phyloP scores from a whole-genome alignment of 2,888 invertebrate genomes.

The Nesidiocoris tenuis region DNA sequence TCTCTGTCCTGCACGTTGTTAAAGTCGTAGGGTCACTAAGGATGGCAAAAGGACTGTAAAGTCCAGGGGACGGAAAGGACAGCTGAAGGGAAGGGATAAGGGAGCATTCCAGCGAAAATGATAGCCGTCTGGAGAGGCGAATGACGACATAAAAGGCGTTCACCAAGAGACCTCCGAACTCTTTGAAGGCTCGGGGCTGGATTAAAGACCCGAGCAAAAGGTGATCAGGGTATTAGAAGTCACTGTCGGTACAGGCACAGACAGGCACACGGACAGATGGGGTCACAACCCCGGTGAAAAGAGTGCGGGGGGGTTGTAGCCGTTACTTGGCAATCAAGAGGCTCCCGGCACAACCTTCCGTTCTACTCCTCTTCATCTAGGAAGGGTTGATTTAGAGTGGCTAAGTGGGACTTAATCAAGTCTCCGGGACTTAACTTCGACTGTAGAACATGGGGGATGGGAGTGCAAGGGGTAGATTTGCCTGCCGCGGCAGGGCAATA shows the following conservation, averaged over 20 bases:
- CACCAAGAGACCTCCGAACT: not conserved
- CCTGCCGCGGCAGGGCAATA: not conserved
- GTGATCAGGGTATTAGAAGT: constrained; percentile 36
- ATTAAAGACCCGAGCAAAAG: constrained; percentile 28
- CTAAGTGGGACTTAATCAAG: constrained; percentile 40
- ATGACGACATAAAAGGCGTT: not conserved
- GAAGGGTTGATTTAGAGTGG: constrained; percentile 31
- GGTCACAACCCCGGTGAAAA: not conserved
- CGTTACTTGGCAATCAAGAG: constrained; percentile 40
- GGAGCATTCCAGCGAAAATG: not conserved
- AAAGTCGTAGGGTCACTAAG: no score
- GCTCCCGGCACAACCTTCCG: constrained; percentile 6
- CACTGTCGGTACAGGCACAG: not conserved
- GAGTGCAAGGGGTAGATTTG: not conserved
- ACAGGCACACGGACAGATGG: constrained; percentile 3
- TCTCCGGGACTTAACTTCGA: constrained; percentile 26
- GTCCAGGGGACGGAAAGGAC: no score
- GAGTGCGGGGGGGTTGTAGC: not conserved
- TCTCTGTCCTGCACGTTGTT: no score
- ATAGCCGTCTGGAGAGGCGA: not conserved
- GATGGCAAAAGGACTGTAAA: no score
- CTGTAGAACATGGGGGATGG: not conserved
- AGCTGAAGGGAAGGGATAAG: no score
- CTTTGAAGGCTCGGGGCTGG: constrained; percentile 26
- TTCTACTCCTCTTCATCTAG: not conserved